These are phyloP conservation scores for Drosophila nr. perissopoda DNA, from an alignment of 2,888 invertebrate genomes.

Conservation along the genomic window DNA sequence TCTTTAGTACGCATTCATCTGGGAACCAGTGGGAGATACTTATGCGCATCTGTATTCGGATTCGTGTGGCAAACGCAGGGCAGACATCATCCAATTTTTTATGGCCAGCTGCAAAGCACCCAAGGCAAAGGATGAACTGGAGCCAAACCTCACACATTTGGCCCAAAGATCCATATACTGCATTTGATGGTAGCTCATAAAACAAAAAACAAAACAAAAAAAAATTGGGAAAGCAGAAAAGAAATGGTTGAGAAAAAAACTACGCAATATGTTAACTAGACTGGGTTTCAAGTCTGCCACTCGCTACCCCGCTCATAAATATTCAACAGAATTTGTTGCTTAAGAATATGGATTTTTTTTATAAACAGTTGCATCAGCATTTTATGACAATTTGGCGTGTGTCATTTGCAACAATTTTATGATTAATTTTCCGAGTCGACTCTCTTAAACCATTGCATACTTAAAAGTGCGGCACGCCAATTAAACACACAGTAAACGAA, in stretches of 20 bases:
- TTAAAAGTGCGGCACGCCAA: constrained; percentile 39
- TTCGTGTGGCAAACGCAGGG: constrained; percentile 12
- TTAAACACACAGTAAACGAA: constrained; percentile 36
- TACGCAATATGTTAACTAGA: constrained; percentile 66
- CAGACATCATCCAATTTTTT: constrained; percentile 65
- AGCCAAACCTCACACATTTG: constrained; percentile 25
- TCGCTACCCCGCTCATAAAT: constrained; percentile 35
- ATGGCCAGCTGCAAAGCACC: constrained; percentile 44
- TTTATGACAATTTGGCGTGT: constrained; percentile 54
- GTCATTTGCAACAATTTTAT: constrained; percentile 75
- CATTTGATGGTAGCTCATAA: constrained; percentile 70
- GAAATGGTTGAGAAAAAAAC: constrained; percentile 37
- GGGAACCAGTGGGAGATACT: constrained; percentile 35
- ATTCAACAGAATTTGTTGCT: constrained; percentile 30
- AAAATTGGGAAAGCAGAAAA: constrained; percentile 26
- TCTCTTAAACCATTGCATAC: constrained; percentile 38
- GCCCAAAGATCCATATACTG: constrained; percentile 43
- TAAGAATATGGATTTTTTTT: constrained; percentile 18
- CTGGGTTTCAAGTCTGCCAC: constrained; percentile 1
- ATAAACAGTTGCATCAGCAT: constrained; percentile 20
- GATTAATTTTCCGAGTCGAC: constrained; percentile 59
- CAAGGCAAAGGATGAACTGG: constrained; percentile 5
- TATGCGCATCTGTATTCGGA: constrained; percentile 44
- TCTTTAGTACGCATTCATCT: constrained; percentile 50
- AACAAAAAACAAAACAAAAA: constrained; percentile 33